These are phyloP conservation scores for Fulmarus glacialis DNA, from an alignment of 2,113 vertebrate species.

Conservation along the genomic window DNA sequence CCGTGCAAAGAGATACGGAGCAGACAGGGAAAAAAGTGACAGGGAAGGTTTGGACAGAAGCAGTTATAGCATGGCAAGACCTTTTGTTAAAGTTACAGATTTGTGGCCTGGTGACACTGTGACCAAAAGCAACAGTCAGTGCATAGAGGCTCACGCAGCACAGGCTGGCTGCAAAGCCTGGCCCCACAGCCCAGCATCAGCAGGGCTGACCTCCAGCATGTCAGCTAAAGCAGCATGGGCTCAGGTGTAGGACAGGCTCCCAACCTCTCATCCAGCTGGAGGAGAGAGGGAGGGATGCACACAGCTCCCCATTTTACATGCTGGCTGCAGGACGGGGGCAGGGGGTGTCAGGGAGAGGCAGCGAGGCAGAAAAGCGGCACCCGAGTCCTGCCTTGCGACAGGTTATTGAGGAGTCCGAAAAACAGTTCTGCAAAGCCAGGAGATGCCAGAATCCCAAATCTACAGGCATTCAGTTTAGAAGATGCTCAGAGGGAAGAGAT, in stretches of 20 bases:
- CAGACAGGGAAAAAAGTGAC: not conserved
- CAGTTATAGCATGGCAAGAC: not conserved
- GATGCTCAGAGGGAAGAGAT: not conserved
- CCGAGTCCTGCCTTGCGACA: fast-evolving
- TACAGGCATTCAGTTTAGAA: not conserved
- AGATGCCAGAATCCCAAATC: not conserved
- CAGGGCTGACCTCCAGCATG: too few species aligned
- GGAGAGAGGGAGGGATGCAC: too few species aligned
- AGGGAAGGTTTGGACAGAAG: not conserved
- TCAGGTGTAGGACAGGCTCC: not conserved
- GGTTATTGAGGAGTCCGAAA: not conserved
- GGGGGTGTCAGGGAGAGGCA: not conserved
- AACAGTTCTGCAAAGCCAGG: not conserved
- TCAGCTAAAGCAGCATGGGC: not conserved
- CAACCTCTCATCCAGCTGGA: not conserved
- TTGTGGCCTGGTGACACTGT: not conserved
- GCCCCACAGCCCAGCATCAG: not conserved
- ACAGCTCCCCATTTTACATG: not conserved
- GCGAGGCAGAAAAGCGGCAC: not conserved
- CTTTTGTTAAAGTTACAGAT: not conserved
- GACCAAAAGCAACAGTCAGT: not conserved
- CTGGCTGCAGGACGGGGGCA: not conserved
- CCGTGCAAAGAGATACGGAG: not conserved
- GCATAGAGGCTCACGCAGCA: not conserved
- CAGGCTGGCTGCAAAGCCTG: not conserved